Conservation (phyloP, 2,888 invertebrate genomes). For the Noctua fimbriata region DNA sequence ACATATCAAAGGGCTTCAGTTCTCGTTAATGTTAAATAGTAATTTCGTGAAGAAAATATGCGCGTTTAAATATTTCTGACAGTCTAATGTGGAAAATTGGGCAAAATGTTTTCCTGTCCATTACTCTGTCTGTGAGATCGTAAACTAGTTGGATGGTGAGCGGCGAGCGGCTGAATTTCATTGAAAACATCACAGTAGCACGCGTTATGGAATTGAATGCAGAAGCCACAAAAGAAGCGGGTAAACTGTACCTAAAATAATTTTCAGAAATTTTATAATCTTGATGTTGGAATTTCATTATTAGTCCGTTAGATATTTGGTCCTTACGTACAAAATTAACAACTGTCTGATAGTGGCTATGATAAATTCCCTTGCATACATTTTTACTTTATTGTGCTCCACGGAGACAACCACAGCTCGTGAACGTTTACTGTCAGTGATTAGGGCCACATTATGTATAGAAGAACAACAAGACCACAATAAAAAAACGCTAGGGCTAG, state of each 20-base stretch:
- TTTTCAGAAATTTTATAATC: not conserved
- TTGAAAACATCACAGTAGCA: constrained; percentile 58
- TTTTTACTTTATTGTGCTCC: not conserved
- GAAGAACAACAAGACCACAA: not conserved
- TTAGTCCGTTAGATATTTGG: not conserved
- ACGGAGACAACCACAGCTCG: not conserved
- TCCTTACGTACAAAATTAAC: not conserved
- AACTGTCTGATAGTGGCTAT: not conserved
- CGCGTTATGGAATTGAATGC: constrained; percentile 38
- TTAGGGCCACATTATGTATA: not conserved
- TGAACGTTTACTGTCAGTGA: not conserved
- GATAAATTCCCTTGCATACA: not conserved
- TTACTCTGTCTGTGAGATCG: constrained; percentile 56
- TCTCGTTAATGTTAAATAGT: constrained; percentile 53
- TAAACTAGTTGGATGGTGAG: constrained; percentile 51
- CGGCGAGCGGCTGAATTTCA: constrained; percentile 51
- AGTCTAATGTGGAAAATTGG: constrained; percentile 63
- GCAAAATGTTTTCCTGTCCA: constrained; percentile 65
- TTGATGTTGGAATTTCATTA: not conserved
- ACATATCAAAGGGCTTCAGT: constrained; percentile 53
- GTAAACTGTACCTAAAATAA: not conserved
- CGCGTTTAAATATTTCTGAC: constrained; percentile 53
- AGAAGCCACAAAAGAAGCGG: constrained; percentile 50
- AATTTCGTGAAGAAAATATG: constrained; percentile 59
- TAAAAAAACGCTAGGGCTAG: constrained; percentile 14